Base-by-base conservation (phyloP, 2,888 invertebrate genomes). In the Sicus ferrugineus region DNA sequence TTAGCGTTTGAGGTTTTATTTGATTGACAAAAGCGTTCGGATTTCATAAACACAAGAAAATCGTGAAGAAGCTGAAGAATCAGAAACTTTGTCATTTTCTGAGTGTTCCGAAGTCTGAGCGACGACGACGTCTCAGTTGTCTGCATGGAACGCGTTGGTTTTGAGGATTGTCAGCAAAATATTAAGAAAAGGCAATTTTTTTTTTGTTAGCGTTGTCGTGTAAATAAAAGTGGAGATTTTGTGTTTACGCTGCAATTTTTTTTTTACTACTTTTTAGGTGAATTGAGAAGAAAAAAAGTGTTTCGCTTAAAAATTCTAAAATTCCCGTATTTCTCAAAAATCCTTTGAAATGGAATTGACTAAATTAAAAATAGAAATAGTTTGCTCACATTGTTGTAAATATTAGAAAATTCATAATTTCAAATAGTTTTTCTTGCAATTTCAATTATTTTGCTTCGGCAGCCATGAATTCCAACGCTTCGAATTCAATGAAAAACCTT, bases 1-100 rank as follows among this genome's bases (percentile, higher is more conserved):
- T 23, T 26, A 19, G 23, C 1, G 14, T 26, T 7, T 62, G 46
- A 28, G 26, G 46, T 19, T 54, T 42, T 65, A 7, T 54, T 52
- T 16, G 52, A 54, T n/a, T 65, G 54, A 38, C n/a, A 21, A 65
- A 54, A 54, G 54, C 31, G 52, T 54, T 65, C 65, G 23, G n/a
- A 65, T 65, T 65, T 54, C 65, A 54, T 65, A 54, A 31, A 52
- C 65, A 65, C 52, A 52, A 38, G 30, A 28, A 31, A 46, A 48
- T n/a, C 26, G 6, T 34, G 34, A 11, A 5, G 6, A 34, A 34
- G 11, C 34, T 34, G 34, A 34, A 34, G 5, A n/a, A n/a, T n/a
- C n/a, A n/a, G n/a, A n/a, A n/a, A n/a, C n/a, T n/a, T n/a, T n/a
- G n/a, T n/a, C n/a, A n/a, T n/a, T n/a, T n/a, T n/a, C n/a, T n/a